A percentile compares a stretch with the other conserved stretches of the same genome.
Conservation (phyloP, 1,140 invertebrate species). For the Drosophila orosa region DNA sequence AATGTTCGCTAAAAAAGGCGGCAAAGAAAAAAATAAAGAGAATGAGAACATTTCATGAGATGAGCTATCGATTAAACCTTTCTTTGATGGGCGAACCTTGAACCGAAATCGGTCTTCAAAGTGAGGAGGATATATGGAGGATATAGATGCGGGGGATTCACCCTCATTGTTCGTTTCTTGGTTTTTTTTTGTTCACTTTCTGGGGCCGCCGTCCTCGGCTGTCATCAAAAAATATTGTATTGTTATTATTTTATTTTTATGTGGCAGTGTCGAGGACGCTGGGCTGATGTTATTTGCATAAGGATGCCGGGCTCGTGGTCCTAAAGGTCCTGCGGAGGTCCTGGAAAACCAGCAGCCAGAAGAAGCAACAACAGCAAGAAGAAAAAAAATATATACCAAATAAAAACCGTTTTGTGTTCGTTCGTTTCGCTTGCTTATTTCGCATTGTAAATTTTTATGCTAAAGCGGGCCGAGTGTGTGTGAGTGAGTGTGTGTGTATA, state of each 20-base stretch:
- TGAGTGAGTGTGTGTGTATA: constrained; percentile 23
- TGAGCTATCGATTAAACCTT: constrained; percentile 75
- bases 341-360: constrained; percentile 44
- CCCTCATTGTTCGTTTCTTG: constrained; percentile 23
- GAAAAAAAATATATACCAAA: constrained; percentile 30
- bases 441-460: constrained; percentile 81
- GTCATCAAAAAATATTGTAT: constrained; percentile 83
- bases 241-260: constrained; percentile 83
- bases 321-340: constrained; percentile 52
- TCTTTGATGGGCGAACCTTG: constrained; percentile 67
- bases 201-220: constrained; percentile 32
- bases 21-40: neutral
- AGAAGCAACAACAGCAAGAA: neutral
- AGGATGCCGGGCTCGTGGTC: constrained; percentile 56
- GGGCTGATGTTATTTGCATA: constrained; percentile 74
- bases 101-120: constrained; percentile 27
- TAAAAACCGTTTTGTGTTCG: constrained; percentile 59
- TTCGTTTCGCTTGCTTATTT: constrained; percentile 80
- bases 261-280: constrained; percentile 51
- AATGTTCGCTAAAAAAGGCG: constrained; percentile 65
- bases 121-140: constrained; percentile 1
- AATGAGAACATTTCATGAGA: constrained; percentile 49
- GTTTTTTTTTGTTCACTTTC: constrained; percentile 1
- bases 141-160: constrained; percentile 10
- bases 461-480: constrained; percentile 31